Evolutionary conservation across 1,140 invertebrate genomes (phyloP).

Genomic region (Bombus waltoni): DNA sequence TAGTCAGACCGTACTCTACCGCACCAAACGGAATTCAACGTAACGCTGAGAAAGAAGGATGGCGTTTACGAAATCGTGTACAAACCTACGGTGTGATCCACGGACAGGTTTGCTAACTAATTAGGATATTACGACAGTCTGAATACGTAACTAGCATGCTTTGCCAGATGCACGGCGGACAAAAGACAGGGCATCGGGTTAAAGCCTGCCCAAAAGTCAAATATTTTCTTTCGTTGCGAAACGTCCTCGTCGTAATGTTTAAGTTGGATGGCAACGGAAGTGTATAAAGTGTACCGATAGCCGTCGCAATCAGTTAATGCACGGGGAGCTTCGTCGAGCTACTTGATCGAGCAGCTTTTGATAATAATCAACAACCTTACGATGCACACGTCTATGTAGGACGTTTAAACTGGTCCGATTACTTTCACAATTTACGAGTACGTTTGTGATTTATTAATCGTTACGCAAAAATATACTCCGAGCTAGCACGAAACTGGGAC

Average conservation of each 20-base stretch:
- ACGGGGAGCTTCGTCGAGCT: not conserved
- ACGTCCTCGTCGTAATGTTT: not conserved
- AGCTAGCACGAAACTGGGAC: slow-evolving; percentile 15
- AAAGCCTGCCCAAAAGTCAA: not conserved
- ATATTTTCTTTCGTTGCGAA: not conserved
- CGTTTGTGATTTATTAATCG: slow-evolving; percentile 32
- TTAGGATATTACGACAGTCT: not conserved
- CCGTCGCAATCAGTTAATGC: slow-evolving; percentile 34
- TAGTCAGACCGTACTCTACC: not conserved
- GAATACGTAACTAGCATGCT: not conserved
- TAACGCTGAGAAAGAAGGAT: not conserved
- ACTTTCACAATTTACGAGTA: slow-evolving; percentile 39
- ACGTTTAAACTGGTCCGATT: slow-evolving; percentile 17
- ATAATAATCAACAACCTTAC: slow-evolving; percentile 32
- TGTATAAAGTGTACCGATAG: not conserved
- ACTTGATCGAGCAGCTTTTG: slow-evolving; percentile 1
- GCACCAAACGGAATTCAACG: not conserved
- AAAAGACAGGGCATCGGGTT: too few species aligned
- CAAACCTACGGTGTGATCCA: not conserved
- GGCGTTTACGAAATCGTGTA: not conserved
- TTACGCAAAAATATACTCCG: slow-evolving; percentile 20
- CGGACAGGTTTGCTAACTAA: not conserved
- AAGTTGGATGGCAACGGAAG: not conserved
- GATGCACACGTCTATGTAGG: slow-evolving; percentile 12
- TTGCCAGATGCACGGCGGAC: too few species aligned